Evolutionary conservation across 1,140 invertebrate species (phyloP).

Genomic region (Oppia nitens): DNA sequence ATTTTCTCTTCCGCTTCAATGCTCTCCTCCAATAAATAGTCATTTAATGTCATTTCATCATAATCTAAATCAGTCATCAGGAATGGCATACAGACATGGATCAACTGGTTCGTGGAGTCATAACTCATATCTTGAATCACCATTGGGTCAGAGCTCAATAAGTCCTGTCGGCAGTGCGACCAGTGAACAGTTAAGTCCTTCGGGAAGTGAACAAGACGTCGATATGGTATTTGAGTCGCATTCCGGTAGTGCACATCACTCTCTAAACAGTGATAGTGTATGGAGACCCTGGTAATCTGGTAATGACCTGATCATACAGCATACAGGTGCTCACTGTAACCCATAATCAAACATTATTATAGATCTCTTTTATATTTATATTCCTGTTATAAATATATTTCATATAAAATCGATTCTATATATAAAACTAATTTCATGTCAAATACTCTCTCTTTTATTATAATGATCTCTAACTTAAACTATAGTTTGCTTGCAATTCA

Average conservation of each 20-base stretch:
- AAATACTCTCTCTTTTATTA: no score
- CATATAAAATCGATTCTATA: no score
- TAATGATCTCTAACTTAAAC: neutral
- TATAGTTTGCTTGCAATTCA: neutral
- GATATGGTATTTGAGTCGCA: slow-evolving; percentile 9
- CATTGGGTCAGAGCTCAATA: neutral
- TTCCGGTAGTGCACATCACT: neutral
- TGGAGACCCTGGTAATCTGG: slow-evolving; percentile 13
- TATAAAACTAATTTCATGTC: no score
- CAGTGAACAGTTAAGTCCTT: slow-evolving; percentile 2
- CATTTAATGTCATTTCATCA: neutral
- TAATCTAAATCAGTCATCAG: neutral
- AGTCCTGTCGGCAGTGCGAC: neutral
- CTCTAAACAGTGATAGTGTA: slow-evolving; percentile 8
- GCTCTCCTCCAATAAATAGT: neutral
- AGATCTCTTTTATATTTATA: no score
- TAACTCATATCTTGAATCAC: neutral
- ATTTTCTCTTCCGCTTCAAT: neutral
- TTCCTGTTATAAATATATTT: no score
- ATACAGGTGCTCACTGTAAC: no score
- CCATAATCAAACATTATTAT: no score
- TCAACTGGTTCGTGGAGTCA: neutral
- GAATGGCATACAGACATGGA: neutral
- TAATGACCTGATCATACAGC: no score
- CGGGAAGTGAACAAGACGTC: neutral